phyloP scores from a whole-genome alignment of 2,888 invertebrate genomes.

The Mimumesa dahlbomi region DNA sequence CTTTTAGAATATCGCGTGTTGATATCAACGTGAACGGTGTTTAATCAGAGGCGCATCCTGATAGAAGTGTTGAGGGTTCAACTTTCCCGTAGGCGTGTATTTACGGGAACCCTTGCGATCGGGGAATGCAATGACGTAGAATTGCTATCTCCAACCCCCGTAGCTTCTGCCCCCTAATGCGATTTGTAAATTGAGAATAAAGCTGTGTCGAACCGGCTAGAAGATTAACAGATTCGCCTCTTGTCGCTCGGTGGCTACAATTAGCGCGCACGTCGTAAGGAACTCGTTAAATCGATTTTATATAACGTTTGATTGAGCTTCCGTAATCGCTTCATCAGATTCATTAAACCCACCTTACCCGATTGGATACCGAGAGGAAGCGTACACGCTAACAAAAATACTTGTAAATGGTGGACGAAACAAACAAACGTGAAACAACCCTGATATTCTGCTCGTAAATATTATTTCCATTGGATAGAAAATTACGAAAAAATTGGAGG shows the following conservation, averaged over 20 bases:
- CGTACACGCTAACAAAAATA: conserved; percentile 4
- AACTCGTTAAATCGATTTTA: conserved; percentile 10
- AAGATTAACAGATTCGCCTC: conserved; percentile 4
- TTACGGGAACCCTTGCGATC: neutral
- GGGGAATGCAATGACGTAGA: conserved; percentile 14
- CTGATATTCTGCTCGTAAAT: no score
- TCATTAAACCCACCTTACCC: conserved; percentile 26
- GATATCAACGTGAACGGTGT: no score
- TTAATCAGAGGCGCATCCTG: no score
- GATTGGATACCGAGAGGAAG: conserved; percentile 7
- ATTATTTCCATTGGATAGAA: no score
- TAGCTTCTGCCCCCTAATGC: neutral
- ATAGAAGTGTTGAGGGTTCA: conserved; percentile 14
- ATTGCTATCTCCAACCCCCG: conserved; percentile 10
- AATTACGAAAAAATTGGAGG: no score
- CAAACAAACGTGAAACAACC: no score
- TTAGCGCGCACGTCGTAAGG: neutral
- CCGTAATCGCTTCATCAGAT: conserved; percentile 30
- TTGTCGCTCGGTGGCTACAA: neutral
- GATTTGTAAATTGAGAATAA: conserved; percentile 29
- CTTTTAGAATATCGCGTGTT: no score
- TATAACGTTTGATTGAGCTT: conserved; percentile 10
- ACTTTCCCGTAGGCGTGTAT: conserved; percentile 1
- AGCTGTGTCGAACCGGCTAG: neutral
- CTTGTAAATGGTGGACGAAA: no score